Evolutionary conservation across 2,888 invertebrate genomes (phyloP).

Genomic region (Parochlus steinenii): DNA sequence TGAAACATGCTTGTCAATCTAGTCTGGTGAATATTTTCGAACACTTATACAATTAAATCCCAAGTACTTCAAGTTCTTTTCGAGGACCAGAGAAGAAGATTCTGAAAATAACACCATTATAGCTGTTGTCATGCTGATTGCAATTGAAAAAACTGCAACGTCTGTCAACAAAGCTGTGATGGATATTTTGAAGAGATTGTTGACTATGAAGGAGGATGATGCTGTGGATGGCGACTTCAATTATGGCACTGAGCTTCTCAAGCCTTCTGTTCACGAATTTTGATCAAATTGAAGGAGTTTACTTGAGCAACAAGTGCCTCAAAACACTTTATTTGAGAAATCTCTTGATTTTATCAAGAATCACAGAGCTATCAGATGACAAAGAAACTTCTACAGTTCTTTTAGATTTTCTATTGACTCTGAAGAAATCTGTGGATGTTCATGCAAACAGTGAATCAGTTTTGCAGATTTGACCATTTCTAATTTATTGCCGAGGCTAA

Average conservation of each 20-base stretch:
- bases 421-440: slow-evolving; percentile 36
- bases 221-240: slow-evolving; percentile 35
- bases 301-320: slow-evolving; percentile 37
- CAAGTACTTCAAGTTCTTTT: slow-evolving; percentile 54
- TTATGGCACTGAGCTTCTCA: slow-evolving; percentile 54
- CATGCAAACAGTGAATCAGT: slow-evolving; percentile 43
- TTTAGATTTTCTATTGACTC: slow-evolving; percentile 48
- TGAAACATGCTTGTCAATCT: slow-evolving; percentile 43
- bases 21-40: slow-evolving; percentile 57
- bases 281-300: too few species aligned
- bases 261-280: slow-evolving; percentile 55
- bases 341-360: slow-evolving; percentile 53
- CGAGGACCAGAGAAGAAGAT: slow-evolving; percentile 38
- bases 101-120: slow-evolving; percentile 32
- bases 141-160: slow-evolving; percentile 43
- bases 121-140: slow-evolving; percentile 52
- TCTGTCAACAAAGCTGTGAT: slow-evolving; percentile 51
- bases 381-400: slow-evolving; percentile 49
- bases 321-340: slow-evolving; percentile 39
- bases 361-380: slow-evolving; percentile 57
- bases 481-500: too few species aligned
- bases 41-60: slow-evolving; percentile 63
- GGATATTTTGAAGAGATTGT: slow-evolving; percentile 56
- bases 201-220: slow-evolving; percentile 46
- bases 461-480: slow-evolving; percentile 48